Conservation (phyloP, 2,888 invertebrate species). For the Conomelus anceps region DNA sequence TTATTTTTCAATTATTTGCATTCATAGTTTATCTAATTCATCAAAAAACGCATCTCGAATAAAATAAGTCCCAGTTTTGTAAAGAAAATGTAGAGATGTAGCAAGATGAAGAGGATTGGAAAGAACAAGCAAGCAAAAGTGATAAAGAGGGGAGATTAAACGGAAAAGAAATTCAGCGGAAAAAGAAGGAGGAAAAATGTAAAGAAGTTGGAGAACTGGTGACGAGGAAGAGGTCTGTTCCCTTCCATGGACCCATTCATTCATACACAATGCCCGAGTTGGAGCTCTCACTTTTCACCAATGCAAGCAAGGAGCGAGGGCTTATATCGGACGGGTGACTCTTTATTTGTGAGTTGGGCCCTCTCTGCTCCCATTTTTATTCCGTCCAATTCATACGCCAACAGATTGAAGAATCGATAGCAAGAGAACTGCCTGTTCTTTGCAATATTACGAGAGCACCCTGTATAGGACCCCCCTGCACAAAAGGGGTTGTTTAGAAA, state of each 20-base stretch:
- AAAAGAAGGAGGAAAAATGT: neutral
- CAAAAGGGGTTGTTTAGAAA: neutral
- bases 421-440: neutral
- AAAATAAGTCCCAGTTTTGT: neutral
- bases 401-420: conserved; percentile 10
- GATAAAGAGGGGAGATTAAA: neutral
- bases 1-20: neutral
- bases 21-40: no score
- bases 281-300: neutral
- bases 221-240: neutral
- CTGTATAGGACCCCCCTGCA: neutral
- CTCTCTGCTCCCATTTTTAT: neutral
- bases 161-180: neutral
- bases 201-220: neutral
- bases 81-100: neutral
- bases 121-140: neutral
- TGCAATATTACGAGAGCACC: neutral
- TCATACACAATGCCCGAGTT: neutral
- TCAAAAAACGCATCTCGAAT: neutral
- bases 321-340: neutral
- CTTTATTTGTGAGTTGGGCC: neutral
- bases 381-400: conserved; percentile 11
- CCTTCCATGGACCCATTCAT: neutral
- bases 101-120: neutral
- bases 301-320: neutral